phyloP scores from a whole-genome alignment of 2,113 vertebrate genomes.

The Ginglymostoma cirratum region DNA sequence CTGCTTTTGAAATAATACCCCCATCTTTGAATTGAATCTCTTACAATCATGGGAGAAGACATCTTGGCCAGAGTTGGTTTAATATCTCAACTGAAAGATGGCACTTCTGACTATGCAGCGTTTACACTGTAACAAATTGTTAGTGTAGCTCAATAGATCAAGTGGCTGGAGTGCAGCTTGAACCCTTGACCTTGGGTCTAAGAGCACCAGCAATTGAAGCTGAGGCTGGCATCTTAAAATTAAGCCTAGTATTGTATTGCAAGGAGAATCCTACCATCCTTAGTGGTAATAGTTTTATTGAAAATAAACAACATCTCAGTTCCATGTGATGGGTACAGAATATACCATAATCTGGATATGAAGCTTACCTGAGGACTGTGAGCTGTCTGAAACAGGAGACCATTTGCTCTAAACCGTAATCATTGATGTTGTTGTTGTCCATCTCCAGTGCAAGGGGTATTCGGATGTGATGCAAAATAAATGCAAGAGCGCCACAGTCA shows the following conservation, averaged over 20 bases:
- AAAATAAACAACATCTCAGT: not conserved
- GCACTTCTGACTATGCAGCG: not conserved
- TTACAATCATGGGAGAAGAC: not conserved
- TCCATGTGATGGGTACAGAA: not conserved
- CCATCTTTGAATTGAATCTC: not conserved
- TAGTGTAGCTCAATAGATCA: not conserved
- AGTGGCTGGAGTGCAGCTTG: not conserved
- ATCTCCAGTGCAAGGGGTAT: conserved; percentile 74
- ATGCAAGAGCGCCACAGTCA: conserved; percentile 83
- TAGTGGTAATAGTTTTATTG: not conserved
- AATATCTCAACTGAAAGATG: not conserved
- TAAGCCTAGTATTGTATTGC: not conserved
- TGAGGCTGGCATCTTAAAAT: not conserved
- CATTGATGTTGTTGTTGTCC: conserved; percentile 94
- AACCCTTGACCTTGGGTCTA: not conserved
- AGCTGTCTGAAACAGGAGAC: conserved; percentile 75
- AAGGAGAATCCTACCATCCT: not conserved
- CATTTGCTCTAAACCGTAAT: conserved; percentile 82
- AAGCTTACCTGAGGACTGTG: conserved; percentile 70
- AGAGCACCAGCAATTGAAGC: not conserved
- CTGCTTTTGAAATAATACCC: not conserved
- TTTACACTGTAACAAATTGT: not conserved
- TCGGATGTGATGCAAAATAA: conserved; percentile 70
- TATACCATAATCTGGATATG: not conserved
- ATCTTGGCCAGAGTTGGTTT: not conserved